These are phyloP conservation scores for Scolanthus callimorphus DNA, from an alignment of 92 coral and sea anemone genomes.

Conservation along the genomic window DNA sequence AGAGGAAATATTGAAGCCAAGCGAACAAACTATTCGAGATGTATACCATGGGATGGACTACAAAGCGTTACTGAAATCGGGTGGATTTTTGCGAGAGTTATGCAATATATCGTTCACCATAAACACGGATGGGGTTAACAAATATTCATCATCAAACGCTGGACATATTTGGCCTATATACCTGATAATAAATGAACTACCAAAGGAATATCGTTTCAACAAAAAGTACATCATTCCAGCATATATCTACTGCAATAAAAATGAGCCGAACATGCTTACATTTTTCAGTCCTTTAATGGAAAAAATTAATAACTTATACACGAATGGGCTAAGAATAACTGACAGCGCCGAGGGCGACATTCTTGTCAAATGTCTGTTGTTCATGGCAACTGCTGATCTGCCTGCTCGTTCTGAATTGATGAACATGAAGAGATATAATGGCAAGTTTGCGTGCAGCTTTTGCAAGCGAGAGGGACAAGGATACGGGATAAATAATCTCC, in stretches of 20 bases:
- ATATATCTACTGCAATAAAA: constrained; percentile 51
- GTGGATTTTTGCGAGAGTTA: constrained; percentile 29
- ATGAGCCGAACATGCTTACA: constrained; percentile 45
- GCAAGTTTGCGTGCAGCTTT: constrained; percentile 35
- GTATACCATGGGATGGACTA: constrained; percentile 52
- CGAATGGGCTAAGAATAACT: constrained; percentile 14
- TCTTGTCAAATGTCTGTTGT: constrained; percentile 32
- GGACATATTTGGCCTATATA: constrained; percentile 60
- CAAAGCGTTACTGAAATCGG: constrained; percentile 35
- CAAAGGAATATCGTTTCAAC: constrained; percentile 42
- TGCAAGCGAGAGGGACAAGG: constrained; percentile 47
- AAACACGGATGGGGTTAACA: constrained; percentile 56
- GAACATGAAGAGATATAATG: constrained; percentile 53
- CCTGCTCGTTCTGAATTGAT: constrained; percentile 43
- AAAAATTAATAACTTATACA: constrained; percentile 30
- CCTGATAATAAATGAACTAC: constrained; percentile 43
- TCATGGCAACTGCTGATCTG: constrained; percentile 33
- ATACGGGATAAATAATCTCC: constrained; percentile 45
- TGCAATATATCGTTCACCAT: constrained; percentile 44
- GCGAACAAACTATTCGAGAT: constrained; percentile 17
- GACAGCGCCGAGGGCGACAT: constrained; percentile 46
- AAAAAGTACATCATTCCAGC: constrained; percentile 45
- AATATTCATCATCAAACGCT: constrained; percentile 42
- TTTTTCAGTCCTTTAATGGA: constrained; percentile 40
- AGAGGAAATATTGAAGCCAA: constrained; percentile 2